Percentiles rank a stretch among this genome's conserved stretches.
These are phyloP conservation scores for Eupleurogrammus muticus DNA, from an alignment of 2,797 vertebrate genomes.

Conservation along the genomic window DNA sequence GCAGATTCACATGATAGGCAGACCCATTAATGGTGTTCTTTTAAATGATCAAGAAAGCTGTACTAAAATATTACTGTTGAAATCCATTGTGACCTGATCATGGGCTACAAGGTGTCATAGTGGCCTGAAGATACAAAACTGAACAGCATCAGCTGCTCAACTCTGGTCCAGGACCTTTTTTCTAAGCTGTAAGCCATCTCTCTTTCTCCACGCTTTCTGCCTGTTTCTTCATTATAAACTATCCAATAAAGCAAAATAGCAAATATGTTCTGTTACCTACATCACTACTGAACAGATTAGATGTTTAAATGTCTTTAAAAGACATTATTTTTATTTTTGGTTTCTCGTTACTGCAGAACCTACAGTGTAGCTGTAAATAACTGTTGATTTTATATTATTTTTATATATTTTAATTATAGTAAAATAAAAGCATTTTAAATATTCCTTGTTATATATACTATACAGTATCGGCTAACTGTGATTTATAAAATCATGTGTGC, in stretches of 20 bases:
- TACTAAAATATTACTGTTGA: background rate
- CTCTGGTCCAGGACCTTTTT: background rate
- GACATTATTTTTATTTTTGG: background rate
- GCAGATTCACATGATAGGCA: conserved; percentile 10
- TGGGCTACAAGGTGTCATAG: background rate
- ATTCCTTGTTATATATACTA: background rate
- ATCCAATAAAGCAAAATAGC: background rate
- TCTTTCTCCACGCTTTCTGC: background rate
- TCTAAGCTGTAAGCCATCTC: background rate
- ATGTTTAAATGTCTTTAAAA: background rate
- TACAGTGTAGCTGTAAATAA: background rate
- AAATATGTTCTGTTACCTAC: background rate
- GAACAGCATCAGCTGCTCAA: background rate
- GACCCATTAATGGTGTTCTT: conserved; percentile 3
- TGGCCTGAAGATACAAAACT: background rate
- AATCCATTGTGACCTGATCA: background rate
- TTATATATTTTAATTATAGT: too few species aligned
- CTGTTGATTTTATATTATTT: background rate
- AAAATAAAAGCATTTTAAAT: too few species aligned
- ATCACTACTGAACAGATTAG: background rate
- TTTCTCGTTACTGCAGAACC: background rate
- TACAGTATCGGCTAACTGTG: background rate
- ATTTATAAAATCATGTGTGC: background rate
- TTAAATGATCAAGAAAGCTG: background rate
- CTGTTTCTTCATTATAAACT: background rate